These are phyloP conservation scores for Mythimna pallens DNA, from an alignment of 2,888 invertebrate genomes.

Conservation along the genomic window DNA sequence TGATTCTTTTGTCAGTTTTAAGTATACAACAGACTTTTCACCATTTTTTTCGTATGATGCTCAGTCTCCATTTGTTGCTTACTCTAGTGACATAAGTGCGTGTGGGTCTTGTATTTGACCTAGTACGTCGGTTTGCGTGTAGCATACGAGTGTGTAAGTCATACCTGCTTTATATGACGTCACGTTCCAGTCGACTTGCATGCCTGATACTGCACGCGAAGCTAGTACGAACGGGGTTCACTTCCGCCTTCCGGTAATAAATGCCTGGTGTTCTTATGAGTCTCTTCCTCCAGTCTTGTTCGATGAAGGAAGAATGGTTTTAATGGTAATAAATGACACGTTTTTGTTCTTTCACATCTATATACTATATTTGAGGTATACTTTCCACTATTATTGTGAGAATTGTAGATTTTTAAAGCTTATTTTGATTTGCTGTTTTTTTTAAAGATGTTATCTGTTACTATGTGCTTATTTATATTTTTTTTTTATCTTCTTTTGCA, in stretches of 20 bases:
- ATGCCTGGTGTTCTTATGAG: constrained; percentile 10
- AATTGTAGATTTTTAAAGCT: not conserved
- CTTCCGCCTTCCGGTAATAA: constrained; percentile 56
- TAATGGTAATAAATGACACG: not conserved
- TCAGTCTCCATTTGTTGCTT: not conserved
- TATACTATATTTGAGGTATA: not conserved
- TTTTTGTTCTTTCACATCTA: not conserved
- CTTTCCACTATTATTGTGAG: not conserved
- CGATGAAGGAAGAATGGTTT: not conserved
- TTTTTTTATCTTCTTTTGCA: not conserved
- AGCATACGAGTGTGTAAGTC: constrained; percentile 2
- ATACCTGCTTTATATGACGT: constrained; percentile 21
- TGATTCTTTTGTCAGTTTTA: too few relatives aligned
- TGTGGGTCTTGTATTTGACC: not conserved
- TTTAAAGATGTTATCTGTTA: not conserved
- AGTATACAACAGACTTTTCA: not conserved
- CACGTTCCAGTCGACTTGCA: constrained; percentile 20
- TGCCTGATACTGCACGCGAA: constrained; percentile 26
- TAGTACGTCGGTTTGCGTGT: constrained; percentile 12
- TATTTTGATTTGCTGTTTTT: not conserved
- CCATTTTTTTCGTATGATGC: not conserved
- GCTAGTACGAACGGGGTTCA: constrained; percentile 4
- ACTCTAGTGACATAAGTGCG: not conserved
- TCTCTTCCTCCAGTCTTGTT: not conserved
- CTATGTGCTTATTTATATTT: not conserved